Conservation (phyloP, 2,888 invertebrate genomes). For the Drosophila gaucha region DNA sequence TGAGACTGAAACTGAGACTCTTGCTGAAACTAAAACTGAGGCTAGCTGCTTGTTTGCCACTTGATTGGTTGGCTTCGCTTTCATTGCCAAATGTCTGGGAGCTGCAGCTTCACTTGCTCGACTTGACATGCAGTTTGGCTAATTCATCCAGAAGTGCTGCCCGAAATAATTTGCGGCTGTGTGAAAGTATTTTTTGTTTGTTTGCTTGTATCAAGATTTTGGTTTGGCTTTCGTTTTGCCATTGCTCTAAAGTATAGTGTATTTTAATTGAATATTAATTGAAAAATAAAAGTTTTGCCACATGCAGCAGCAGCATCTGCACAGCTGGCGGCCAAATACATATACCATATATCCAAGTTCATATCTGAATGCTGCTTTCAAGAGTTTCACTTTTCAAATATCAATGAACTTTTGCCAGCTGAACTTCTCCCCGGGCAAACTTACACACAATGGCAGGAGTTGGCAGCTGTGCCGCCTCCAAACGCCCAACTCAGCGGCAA, state of each 20-base stretch:
- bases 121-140: slow-evolving; percentile 72
- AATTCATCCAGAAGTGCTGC: slow-evolving; percentile 77
- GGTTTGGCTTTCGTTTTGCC: slow-evolving; percentile 49
- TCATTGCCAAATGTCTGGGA: slow-evolving; percentile 66
- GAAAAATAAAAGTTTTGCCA: slow-evolving; percentile 69
- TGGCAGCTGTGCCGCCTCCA: slow-evolving; percentile 25
- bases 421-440: slow-evolving; percentile 46
- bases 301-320: slow-evolving; percentile 44
- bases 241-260: slow-evolving; percentile 29
- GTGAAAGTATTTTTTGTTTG: slow-evolving; percentile 65
- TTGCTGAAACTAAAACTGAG: slow-evolving; percentile 23
- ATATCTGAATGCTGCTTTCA: slow-evolving; percentile 39
- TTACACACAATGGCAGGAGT: slow-evolving; percentile 54
- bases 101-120: slow-evolving; percentile 57
- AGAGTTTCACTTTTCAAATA: slow-evolving; percentile 79
- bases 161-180: slow-evolving; percentile 73
- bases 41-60: slow-evolving; percentile 65
- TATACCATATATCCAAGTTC: slow-evolving; percentile 52
- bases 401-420: slow-evolving; percentile 71
- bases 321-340: slow-evolving; percentile 55
- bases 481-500: slow-evolving; percentile 43
- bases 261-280: slow-evolving; percentile 78
- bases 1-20: slow-evolving; percentile 20
- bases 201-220: slow-evolving; percentile 19
- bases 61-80: slow-evolving; percentile 72